These are phyloP conservation scores for Genyomyrus donnyi DNA, from an alignment of 2,113 vertebrate genomes.

Conservation along the genomic window DNA sequence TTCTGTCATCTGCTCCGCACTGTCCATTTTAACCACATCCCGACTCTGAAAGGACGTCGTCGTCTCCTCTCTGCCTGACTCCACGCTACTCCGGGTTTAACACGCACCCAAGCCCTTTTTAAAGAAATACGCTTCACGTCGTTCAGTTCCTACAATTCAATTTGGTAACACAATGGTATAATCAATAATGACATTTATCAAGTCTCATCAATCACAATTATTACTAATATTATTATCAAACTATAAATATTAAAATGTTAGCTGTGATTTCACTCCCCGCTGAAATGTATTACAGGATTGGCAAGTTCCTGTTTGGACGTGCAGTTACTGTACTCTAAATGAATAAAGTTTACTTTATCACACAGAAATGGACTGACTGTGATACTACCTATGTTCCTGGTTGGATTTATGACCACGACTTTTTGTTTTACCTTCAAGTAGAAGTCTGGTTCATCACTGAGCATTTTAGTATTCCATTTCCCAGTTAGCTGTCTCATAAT, in stretches of 20 bases:
- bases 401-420: background rate
- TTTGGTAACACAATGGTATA: background rate
- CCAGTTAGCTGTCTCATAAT: background rate
- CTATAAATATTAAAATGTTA: background rate
- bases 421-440: background rate
- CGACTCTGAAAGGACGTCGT: background rate
- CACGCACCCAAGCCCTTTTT: background rate
- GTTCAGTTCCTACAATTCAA: background rate
- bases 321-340: background rate
- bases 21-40: background rate
- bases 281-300: background rate
- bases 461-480: conserved; percentile 2
- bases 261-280: background rate
- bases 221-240: background rate
- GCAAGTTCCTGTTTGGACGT: background rate
- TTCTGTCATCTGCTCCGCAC: background rate
- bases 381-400: background rate
- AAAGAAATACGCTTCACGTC: background rate
- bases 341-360: background rate
- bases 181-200: background rate
- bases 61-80: background rate
- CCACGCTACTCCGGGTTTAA: background rate
- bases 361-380: background rate
- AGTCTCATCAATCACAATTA: background rate
- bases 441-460: background rate